Evolutionary conservation across 1,140 invertebrate species (phyloP).

Genomic region (Holotrichia oblita): DNA sequence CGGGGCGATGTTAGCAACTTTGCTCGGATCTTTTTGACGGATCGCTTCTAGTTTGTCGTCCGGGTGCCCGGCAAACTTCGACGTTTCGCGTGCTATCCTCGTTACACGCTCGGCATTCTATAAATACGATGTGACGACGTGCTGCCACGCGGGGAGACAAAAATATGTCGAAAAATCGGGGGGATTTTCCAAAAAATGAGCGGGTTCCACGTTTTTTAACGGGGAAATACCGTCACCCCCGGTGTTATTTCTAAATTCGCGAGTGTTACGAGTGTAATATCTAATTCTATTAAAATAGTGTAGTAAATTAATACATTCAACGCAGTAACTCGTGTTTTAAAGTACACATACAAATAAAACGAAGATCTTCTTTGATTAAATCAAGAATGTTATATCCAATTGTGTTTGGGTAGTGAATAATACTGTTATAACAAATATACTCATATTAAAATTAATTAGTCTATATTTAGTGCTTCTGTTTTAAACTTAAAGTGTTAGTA

Average conservation of each 20-base stretch:
- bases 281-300: background rate
- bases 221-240: too few relatives aligned
- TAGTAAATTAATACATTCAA: conserved; percentile 3
- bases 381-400: too few relatives aligned
- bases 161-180: background rate
- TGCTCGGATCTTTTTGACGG: conserved; percentile 26
- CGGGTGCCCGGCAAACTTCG: background rate
- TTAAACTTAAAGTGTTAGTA: too few relatives aligned
- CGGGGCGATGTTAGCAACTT: conserved; percentile 30
- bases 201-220: too few relatives aligned
- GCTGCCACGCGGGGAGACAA: background rate
- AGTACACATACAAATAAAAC: background rate
- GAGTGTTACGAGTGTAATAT: too few relatives aligned
- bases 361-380: too few relatives aligned
- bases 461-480: too few relatives aligned
- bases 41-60: conserved; percentile 37
- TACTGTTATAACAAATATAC: too few relatives aligned
- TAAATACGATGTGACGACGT: background rate
- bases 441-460: too few relatives aligned
- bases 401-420: too few relatives aligned
- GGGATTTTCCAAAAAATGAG: background rate
- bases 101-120: background rate
- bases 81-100: background rate
- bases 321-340: background rate
- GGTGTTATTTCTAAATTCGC: too few relatives aligned